Base-by-base conservation (phyloP, 2,888 invertebrate species). In the Ormyrus nitidulus region DNA sequence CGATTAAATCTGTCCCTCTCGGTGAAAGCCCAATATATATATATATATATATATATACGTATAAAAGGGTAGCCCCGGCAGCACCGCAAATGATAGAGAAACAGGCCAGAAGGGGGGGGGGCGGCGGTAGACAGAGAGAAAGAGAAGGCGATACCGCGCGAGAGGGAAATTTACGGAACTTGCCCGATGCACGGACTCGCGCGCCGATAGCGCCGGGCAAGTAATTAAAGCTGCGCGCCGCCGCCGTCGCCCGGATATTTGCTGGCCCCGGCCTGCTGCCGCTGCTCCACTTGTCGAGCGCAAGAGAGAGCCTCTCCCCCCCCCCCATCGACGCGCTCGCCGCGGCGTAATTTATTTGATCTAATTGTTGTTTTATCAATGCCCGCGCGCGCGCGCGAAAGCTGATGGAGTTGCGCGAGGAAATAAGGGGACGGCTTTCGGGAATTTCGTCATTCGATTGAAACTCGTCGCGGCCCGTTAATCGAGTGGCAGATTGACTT, bases 141-240 rank as follows among this genome's bases (percentile, higher is more conserved):
- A 34, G 34, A 34, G 34, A 34, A 34, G 34, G 34, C 34, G 34
- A 34, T 34, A 34, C 34, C 3, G 34, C 34, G 74, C 77, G 76
- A 74, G 69, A 72, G 62, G 71, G 56, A 76, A 81, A 83, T 83
- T 83, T 81, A 83, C 81, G 80, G 77, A 81, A 76, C 80, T 79
- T 80, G 77, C 62, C 68, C 65, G 73, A 69, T 46, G 54, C 46
- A 19, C 7, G 34, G 19, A 5, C 5, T 59, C 49, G 8, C 59
- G 44, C n/a, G 51, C 53, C 34, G 34, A 34, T 34, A 34, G 34
- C 46, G 72, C 10, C 72, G 54, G 54, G 62, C 71, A 72, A 81
- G 83, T 83, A 82, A 83, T 83, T 83, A 83, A 83, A 83, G 81
- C 77, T 77, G 75, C 64, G 79, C 77, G 34, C 34, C 4, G 34